Base-by-base conservation (phyloP, 2,888 invertebrate genomes). In the Arrhopalites spinosus region DNA sequence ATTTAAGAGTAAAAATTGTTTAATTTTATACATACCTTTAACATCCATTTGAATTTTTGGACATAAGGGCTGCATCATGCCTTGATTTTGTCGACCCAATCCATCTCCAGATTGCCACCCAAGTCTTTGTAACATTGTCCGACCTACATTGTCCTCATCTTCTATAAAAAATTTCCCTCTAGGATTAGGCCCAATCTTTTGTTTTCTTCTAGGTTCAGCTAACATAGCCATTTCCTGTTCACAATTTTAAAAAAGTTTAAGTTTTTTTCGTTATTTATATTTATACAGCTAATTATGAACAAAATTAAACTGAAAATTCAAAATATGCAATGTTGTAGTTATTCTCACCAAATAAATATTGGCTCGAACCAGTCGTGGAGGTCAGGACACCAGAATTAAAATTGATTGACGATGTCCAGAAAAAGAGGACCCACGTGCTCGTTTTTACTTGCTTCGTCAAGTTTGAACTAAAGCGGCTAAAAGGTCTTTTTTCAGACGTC, bases 41-140 rank as follows among this genome's bases (percentile, higher is more conserved):
- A 78, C 47, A 61, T 79, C 77, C 25, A 78, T 80, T 59, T 81
- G 78, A 13, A 81, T 75, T 77, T 81, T 82, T 0, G 81, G 81
- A 30, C 73, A 73, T 30, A 82, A 76, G 0, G 82, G 80, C 27
- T 76, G 78, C 25, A 53, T 78, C 56, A 81, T 81, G 66, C 82
- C 82, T 76, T 81, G 79, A 43, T 73, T 67, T 17, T 74, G 61
- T 1, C 70, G 36, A 15, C 82, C 82, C 20, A 82, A 72, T 13
- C 82, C 82, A 25, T 81, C 77, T 13, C 82, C 82, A n/a, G 64
- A 67, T 47, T 79, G 77, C 82, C 82, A 82, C 0, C 82, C 82
- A 75, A 82, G 75, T 70, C 79, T 82, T 63, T 77, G 61, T 27
- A 82, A 56, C 76, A 82, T 71, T 13, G 67, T 68, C 13, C 81